These are phyloP conservation scores for Lochmaea capreae DNA, from an alignment of 2,888 invertebrate genomes.

Conservation along the genomic window DNA sequence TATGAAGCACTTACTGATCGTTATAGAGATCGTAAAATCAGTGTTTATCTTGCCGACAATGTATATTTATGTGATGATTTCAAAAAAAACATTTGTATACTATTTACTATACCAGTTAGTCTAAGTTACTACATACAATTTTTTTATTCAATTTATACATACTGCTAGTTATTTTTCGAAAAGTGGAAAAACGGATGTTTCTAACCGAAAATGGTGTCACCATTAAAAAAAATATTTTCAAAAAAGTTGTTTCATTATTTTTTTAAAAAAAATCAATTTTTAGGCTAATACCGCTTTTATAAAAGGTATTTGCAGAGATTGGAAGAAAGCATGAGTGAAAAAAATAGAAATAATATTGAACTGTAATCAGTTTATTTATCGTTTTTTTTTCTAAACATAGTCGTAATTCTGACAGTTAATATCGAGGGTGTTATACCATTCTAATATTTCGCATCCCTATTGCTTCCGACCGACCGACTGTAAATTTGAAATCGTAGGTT, in stretches of 20 bases:
- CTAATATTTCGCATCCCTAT: constrained; percentile 21
- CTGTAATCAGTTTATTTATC: too few species aligned
- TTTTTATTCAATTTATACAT: background rate
- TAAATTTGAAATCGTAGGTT: constrained; percentile 49
- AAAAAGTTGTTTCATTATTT: too few species aligned
- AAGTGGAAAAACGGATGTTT: too few species aligned
- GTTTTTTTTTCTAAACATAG: background rate
- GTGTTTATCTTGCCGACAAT: background rate
- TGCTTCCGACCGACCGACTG: constrained; percentile 48
- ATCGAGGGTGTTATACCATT: background rate
- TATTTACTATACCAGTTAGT: background rate
- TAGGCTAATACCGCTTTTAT: too few species aligned
- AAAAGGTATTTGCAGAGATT: too few species aligned
- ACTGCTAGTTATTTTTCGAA: too few species aligned
- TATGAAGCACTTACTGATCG: constrained; percentile 23
- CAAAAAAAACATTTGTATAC: background rate
- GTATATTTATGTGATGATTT: background rate
- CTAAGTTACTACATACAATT: background rate
- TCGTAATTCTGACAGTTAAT: background rate
- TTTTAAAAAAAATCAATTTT: too few species aligned
- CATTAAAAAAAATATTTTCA: too few species aligned
- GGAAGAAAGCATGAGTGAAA: too few species aligned
- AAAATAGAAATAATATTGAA: too few species aligned
- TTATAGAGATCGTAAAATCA: constrained; percentile 26
- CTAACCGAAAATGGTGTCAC: too few species aligned